Percentiles rank a stretch among this genome's conserved stretches.
Conservation (phyloP, 2,888 invertebrate species). For the Ametastegia equiseti region DNA sequence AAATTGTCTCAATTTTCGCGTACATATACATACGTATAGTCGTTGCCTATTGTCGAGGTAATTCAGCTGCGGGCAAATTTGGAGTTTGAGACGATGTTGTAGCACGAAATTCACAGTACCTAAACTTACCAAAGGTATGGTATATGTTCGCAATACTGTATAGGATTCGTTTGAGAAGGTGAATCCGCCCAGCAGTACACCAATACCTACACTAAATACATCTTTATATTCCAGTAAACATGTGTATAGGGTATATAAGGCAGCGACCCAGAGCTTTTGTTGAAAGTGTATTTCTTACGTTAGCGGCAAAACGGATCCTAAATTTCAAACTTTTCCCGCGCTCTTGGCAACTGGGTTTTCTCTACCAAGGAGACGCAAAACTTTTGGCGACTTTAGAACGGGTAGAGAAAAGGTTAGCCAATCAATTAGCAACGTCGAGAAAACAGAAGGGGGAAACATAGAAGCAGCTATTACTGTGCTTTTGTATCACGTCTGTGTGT, state of each 20-base stretch:
- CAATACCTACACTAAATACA: background rate
- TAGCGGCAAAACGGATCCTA: slow-evolving; percentile 7
- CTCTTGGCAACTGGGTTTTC: slow-evolving; percentile 22
- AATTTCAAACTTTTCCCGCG: slow-evolving; percentile 42
- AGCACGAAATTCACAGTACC: background rate
- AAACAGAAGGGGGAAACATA: background rate
- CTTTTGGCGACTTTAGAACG: slow-evolving; percentile 24
- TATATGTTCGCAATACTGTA: background rate
- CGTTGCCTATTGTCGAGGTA: background rate
- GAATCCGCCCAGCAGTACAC: background rate
- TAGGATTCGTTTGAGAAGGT: background rate
- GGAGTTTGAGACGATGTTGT: background rate
- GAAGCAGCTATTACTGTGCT: slow-evolving; percentile 15
- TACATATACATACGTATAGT: too few species aligned
- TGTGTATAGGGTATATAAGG: background rate
- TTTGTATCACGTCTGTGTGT: background rate
- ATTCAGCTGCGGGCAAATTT: background rate
- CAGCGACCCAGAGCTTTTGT: slow-evolving; percentile 3
- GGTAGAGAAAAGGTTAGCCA: slow-evolving; percentile 35
- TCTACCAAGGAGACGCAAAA: background rate
- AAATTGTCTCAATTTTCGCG: background rate
- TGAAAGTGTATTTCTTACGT: background rate
- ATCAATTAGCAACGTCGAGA: slow-evolving; percentile 30
- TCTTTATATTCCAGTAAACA: background rate
- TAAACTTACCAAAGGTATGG: too few species aligned